Evolutionary conservation across 2,888 invertebrate species (phyloP).

Genomic region (Chloroclysta siterata): DNA sequence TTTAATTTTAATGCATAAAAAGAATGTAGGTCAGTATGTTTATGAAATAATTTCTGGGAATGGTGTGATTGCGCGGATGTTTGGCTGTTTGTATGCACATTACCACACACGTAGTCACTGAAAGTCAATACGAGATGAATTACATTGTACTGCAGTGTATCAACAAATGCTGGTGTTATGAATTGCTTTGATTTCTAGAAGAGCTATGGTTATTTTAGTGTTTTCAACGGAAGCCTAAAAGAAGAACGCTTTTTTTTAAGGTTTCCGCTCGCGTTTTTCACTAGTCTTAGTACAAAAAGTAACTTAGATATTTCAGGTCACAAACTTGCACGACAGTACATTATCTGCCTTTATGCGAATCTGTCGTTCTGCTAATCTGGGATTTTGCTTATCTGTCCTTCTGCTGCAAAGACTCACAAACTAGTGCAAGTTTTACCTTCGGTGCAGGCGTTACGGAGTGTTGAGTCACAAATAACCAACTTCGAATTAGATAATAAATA

Average conservation of each 20-base stretch:
- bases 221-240: constrained; percentile 1
- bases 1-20: constrained; percentile 61
- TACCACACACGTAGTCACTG: constrained; percentile 60
- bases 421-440: too few species aligned
- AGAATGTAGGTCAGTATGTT: constrained; percentile 77
- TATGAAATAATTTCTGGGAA: constrained; percentile 72
- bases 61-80: constrained; percentile 74
- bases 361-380: too few species aligned
- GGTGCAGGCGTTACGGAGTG: too few species aligned
- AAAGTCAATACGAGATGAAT: constrained; percentile 59
- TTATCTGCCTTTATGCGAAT: too few species aligned
- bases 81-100: constrained; percentile 61
- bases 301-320: too few species aligned
- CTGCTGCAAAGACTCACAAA: too few species aligned
- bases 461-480: too few species aligned
- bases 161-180: constrained; percentile 37
- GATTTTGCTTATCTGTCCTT: too few species aligned
- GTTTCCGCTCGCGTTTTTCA: neutral
- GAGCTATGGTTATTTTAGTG: constrained; percentile 2
- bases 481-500: too few species aligned
- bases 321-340: too few species aligned
- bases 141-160: constrained; percentile 60
- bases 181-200: constrained; percentile 26
- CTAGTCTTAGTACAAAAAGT: too few species aligned
- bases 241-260: neutral